phyloP scores from a whole-genome alignment of 2,797 vertebrate species.

The Hyperoplus immaculatus region DNA sequence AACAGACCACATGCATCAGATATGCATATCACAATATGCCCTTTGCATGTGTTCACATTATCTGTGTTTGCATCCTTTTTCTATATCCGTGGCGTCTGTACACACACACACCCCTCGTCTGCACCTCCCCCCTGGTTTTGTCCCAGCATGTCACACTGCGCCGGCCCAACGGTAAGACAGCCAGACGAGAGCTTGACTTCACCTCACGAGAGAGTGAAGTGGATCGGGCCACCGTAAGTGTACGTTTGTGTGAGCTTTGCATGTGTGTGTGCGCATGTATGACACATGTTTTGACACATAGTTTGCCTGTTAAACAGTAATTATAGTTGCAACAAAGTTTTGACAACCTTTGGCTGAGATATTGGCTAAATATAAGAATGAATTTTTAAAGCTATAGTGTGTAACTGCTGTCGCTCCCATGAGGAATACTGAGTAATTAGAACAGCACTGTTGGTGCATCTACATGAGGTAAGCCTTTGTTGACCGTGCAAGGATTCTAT shows the following conservation, averaged over 20 bases:
- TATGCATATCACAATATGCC: conserved; percentile 43
- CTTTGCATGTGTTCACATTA: conserved; percentile 70
- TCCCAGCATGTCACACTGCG: conserved; percentile 89
- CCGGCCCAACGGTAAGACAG: conserved; percentile 83
- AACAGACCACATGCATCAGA: too few species aligned
- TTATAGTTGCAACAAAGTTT: too few species aligned
- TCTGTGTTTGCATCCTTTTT: conserved; percentile 73
- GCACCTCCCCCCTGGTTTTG: conserved; percentile 56
- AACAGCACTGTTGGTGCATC: too few species aligned
- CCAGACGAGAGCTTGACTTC: conserved; percentile 88
- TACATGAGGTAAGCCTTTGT: too few species aligned
- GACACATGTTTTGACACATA: background rate
- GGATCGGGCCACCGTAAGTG: conserved; percentile 91
- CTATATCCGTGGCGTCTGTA: conserved; percentile 46
- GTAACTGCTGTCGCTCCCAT: too few species aligned
- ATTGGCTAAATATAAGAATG: too few species aligned
- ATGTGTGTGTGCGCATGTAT: conserved; percentile 23
- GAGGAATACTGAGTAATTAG: too few species aligned
- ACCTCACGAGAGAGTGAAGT: conserved; percentile 85
- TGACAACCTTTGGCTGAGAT: too few species aligned
- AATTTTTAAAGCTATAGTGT: too few species aligned
- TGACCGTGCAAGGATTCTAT: too few species aligned
- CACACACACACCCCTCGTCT: conserved; percentile 62
- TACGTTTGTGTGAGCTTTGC: conserved; percentile 49
- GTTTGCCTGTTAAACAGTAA: conserved; percentile 4